These are phyloP conservation scores for Neosilurus mollespiculum DNA, from an alignment of 2,797 vertebrate species.

Conservation along the genomic window DNA sequence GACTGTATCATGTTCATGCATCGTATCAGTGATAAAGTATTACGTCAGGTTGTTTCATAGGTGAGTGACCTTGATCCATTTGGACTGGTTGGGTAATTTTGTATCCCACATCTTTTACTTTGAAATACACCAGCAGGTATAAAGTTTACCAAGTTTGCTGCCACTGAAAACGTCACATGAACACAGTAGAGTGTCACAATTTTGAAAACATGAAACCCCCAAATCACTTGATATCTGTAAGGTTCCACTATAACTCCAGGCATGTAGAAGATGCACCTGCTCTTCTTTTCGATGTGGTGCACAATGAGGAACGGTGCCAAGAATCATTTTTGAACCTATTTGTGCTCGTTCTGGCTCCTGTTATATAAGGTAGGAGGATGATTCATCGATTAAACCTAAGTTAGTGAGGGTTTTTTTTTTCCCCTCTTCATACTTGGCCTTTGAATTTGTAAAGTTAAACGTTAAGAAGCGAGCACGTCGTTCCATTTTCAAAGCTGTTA, in stretches of 20 bases:
- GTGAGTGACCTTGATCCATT: background rate
- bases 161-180: background rate
- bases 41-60: background rate
- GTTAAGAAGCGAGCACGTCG: background rate
- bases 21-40: background rate
- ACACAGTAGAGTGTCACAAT: background rate
- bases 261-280: background rate
- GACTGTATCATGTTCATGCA: background rate
- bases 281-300: background rate
- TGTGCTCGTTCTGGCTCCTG: slow-evolving; percentile 36
- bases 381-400: slow-evolving; percentile 46
- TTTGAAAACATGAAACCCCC: background rate
- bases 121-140: background rate
- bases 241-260: background rate
- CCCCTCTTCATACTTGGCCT: slow-evolving; percentile 12
- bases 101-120: no score
- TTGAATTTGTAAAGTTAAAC: slow-evolving; percentile 3
- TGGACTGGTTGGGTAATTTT: background rate
- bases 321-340: slow-evolving; percentile 35
- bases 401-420: slow-evolving; percentile 33
- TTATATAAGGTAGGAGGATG: slow-evolving; percentile 41
- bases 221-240: background rate
- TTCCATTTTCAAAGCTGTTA: background rate
- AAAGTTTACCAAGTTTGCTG: background rate
- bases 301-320: slow-evolving; percentile 26